Conservation (phyloP, 1,140 invertebrate genomes). For the Heliconius congener region DNA sequence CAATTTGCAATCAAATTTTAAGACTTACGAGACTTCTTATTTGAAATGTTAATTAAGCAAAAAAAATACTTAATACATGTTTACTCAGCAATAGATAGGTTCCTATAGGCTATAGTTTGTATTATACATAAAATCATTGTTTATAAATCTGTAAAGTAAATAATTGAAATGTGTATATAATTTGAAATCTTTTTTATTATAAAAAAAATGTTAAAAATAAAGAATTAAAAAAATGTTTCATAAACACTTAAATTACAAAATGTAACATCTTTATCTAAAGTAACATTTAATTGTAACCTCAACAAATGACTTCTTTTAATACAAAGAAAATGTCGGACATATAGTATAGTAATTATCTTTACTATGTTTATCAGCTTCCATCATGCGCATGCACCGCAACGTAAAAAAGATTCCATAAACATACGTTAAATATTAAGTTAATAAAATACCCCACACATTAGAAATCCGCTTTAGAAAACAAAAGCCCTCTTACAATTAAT, state of each 20-base stretch:
- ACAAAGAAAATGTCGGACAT: not conserved
- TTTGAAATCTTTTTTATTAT: too few relatives aligned
- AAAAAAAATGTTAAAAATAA: too few relatives aligned
- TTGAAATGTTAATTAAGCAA: not conserved
- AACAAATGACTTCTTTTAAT: not conserved
- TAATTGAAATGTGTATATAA: too few relatives aligned
- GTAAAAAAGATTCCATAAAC: constrained; percentile 3
- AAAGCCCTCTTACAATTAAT: not conserved
- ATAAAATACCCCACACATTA: constrained; percentile 1
- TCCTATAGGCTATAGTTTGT: not conserved
- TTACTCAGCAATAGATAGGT: not conserved
- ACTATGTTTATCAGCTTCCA: not conserved
- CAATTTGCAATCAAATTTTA: constrained; percentile 7
- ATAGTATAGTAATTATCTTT: not conserved
- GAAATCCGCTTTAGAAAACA: not conserved
- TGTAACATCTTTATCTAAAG: too few relatives aligned
- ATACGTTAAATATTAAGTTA: not conserved
- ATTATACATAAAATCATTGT: too few relatives aligned
- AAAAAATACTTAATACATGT: not conserved
- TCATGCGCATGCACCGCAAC: constrained; percentile 19
- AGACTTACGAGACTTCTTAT: not conserved
- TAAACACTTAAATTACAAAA: too few relatives aligned
- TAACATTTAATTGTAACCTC: too few relatives aligned
- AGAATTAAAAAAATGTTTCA: too few relatives aligned
- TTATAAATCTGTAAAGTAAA: too few relatives aligned